Evolutionary conservation across 2,888 invertebrate species (phyloP).

Genomic region (Shargacucullia verbasci): DNA sequence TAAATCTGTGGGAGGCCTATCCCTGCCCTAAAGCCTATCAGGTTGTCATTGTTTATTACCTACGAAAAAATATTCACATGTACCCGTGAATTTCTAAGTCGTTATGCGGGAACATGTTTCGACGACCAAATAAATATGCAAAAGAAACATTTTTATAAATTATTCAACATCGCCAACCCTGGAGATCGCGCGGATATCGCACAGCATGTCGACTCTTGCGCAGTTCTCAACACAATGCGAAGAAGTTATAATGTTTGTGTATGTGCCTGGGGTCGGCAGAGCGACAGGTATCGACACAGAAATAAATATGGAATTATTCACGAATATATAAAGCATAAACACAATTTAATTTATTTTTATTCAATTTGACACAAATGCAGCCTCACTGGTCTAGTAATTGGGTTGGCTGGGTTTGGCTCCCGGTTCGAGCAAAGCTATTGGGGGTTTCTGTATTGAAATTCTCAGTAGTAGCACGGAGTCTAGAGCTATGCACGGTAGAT

Average conservation of each 20-base stretch:
- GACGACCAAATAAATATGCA: conserved; percentile 15
- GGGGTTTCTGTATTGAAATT: too few relatives aligned
- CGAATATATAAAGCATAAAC: too few relatives aligned
- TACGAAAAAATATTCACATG: conserved; percentile 14
- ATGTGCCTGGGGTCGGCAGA: conserved; percentile 15
- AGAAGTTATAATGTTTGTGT: conserved; percentile 50
- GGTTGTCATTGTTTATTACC: neutral
- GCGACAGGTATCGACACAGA: conserved; percentile 36
- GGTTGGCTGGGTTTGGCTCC: too few relatives aligned
- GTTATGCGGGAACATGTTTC: conserved; percentile 24
- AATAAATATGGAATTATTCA: conserved; percentile 15
- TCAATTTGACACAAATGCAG: too few relatives aligned
- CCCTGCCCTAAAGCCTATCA: too few relatives aligned
- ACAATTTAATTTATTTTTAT: too few relatives aligned
- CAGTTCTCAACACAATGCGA: conserved; percentile 54
- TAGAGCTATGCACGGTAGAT: too few relatives aligned
- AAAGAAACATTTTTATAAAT: conserved; percentile 18
- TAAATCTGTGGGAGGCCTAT: too few relatives aligned
- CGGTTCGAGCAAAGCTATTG: too few relatives aligned
- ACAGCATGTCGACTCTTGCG: conserved; percentile 62
- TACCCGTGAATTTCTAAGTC: neutral
- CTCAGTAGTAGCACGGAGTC: too few relatives aligned
- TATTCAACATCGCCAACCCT: conserved; percentile 54
- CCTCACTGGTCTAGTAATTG: too few relatives aligned
- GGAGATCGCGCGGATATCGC: conserved; percentile 58